phyloP scores from a whole-genome alignment of 2,113 vertebrate species.

The Melospiza melodia region DNA sequence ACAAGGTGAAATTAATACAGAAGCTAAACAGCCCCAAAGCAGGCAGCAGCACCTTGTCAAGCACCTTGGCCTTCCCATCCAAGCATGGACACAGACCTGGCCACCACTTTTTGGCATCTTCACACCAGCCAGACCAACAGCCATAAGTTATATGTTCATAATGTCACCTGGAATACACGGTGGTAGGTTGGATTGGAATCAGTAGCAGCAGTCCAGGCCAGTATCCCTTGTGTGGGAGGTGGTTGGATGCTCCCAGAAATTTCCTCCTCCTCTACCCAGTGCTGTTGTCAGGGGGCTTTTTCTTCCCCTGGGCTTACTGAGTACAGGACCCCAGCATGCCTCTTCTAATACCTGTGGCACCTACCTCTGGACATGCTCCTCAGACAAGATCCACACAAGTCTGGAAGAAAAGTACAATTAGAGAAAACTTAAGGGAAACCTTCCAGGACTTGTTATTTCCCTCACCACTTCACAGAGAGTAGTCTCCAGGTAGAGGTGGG shows the following conservation, averaged over 20 bases:
- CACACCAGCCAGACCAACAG: not conserved
- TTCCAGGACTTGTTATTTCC: not conserved
- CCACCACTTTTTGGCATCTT: not conserved
- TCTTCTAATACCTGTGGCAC: fast-evolving
- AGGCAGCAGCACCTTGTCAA: not conserved
- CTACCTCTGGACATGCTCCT: not conserved
- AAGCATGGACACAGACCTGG: not conserved
- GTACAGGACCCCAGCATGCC: not conserved
- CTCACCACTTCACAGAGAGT: not conserved
- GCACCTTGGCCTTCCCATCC: not conserved
- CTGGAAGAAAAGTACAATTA: not conserved
- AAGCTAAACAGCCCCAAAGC: not conserved
- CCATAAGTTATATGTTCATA: not conserved
- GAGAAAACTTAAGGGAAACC: not conserved
- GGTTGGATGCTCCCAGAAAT: not conserved
- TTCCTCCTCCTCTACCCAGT: not conserved
- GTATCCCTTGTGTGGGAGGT: not conserved
- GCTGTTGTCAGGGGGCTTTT: not conserved
- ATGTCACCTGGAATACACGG: not conserved
- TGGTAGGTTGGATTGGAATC: not conserved
- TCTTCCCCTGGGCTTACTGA: not conserved
- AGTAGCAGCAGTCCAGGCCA: not conserved
- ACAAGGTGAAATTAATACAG: not conserved
- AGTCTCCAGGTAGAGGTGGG: not conserved
- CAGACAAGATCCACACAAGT: not conserved